These are phyloP conservation scores for Sorex araneus DNA, from an alignment of 2,113 vertebrate genomes.

Conservation along the genomic window DNA sequence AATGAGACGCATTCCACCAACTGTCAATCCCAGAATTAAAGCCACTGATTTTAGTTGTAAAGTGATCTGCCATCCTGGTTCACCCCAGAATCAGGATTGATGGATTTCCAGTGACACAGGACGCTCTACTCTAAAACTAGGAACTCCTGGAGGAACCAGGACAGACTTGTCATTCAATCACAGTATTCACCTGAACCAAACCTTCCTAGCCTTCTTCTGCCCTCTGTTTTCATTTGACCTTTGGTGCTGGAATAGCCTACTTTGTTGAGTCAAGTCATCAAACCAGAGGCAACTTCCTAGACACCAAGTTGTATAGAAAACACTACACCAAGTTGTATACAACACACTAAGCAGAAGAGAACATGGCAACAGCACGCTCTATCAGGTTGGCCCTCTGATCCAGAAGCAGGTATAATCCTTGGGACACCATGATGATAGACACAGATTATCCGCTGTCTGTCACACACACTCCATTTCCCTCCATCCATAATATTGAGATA, in stretches of 20 bases:
- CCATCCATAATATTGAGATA: fast-evolving
- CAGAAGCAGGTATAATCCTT: too few relatives aligned
- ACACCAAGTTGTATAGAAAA: not conserved
- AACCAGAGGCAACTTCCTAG: too few relatives aligned
- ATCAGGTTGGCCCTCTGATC: not conserved
- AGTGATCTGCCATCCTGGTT: too few relatives aligned
- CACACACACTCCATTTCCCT: fast-evolving
- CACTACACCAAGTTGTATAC: not conserved
- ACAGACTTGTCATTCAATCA: not conserved
- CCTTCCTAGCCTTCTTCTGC: not conserved
- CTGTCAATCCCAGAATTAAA: not conserved
- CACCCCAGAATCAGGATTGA: not conserved
- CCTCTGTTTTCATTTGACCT: not conserved
- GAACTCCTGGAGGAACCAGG: not conserved
- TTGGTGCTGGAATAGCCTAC: too few relatives aligned
- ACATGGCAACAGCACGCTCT: not conserved
- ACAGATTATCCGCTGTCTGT: too few relatives aligned
- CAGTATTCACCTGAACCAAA: not conserved
- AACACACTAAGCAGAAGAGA: not conserved
- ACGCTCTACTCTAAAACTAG: not conserved
- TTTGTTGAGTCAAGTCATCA: not conserved
- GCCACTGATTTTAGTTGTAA: not conserved
- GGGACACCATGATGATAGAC: too few relatives aligned
- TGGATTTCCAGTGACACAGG: fast-evolving
- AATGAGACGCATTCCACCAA: too few relatives aligned